Conservation (phyloP, 2,797 vertebrate genomes). For the Pempheris klunzingeri region DNA sequence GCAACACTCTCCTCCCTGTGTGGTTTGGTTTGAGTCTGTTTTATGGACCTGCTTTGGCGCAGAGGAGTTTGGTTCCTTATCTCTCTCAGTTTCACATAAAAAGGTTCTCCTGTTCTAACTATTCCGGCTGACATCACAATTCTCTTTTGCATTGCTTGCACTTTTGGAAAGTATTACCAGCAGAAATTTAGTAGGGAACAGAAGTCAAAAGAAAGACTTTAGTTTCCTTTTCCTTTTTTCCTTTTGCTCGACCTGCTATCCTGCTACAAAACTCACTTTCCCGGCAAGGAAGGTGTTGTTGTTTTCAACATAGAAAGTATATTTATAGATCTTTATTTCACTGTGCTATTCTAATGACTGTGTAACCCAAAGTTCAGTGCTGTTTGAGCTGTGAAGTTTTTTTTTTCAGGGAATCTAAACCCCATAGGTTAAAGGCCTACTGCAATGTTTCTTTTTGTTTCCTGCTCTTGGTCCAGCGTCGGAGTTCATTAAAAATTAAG, state of each 20-base stretch:
- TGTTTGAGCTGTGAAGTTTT: not conserved
- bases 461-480: slow-evolving; percentile 9
- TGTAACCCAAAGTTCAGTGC: not conserved
- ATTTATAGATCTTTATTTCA: not conserved
- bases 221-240: no score
- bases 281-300: not conserved
- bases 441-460: slow-evolving; percentile 6
- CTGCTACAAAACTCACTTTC: not conserved
- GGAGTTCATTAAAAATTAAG: slow-evolving; percentile 43
- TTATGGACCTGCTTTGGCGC: slow-evolving; percentile 34
- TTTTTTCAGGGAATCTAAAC: slow-evolving; percentile 5
- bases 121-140: slow-evolving; percentile 14
- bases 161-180: slow-evolving; percentile 19
- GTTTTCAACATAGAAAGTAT: not conserved
- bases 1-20: not conserved
- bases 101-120: not conserved
- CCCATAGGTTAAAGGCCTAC: not conserved
- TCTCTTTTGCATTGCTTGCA: slow-evolving; percentile 19
- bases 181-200: not conserved
- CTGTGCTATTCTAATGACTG: not conserved
- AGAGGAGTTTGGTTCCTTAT: slow-evolving; percentile 13
- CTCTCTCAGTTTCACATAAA: slow-evolving; percentile 17
- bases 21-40: slow-evolving; percentile 14
- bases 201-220: not conserved
- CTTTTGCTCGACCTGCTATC: not conserved